Base-by-base conservation (phyloP, 2,888 invertebrate genomes). In the Euzophera pinguis region DNA sequence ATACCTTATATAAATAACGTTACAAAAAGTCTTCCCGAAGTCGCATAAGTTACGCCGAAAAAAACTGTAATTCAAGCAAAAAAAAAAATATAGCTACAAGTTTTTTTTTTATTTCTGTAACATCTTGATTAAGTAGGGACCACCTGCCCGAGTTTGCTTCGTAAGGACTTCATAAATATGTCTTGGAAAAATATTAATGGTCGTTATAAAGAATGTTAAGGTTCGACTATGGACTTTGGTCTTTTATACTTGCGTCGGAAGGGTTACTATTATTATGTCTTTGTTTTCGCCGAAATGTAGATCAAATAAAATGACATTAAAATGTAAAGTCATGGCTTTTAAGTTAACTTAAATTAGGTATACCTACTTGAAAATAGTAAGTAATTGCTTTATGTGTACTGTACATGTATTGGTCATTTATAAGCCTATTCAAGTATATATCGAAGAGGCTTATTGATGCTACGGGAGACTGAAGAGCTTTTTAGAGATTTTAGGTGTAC, bases 81-180 rank as follows among this genome's bases (percentile, higher is more conserved):
- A 83, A 84, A 84, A 76, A 74, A 83, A 78, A 82, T 81, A 81
- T 82, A 73, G 79, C 73, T 75, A 65, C 72, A 71, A 60, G 73
- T 74, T 80, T 80, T 81, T 76, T 9, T 37, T 85, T 82, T 79
- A 73, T 75, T 86, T 88, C 75, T 81, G 88, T 87, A 86, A 90
- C 89, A 78, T 89, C 90, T 90, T 90, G 89, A 90, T 90, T 90
- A 90, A 90, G 85, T 85, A 75, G 74, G 80, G 90, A 89, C 90
- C 90, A 90, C 90, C 90, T 90, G 89, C 89, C 71, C 60, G 80
- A 71, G 73, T 59, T 69, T 63, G 73, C 67, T 79, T 71, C 78
- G 81, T 79, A 67, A 78, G 79, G 75, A 78, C 71, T 70, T 75
- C 64, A 87, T 88, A 88, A 89, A 89, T 84, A 85, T 79, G 75